Evolutionary conservation across 2,888 invertebrate species (phyloP).

Genomic region (Mongoloraphidia duomilia): DNA sequence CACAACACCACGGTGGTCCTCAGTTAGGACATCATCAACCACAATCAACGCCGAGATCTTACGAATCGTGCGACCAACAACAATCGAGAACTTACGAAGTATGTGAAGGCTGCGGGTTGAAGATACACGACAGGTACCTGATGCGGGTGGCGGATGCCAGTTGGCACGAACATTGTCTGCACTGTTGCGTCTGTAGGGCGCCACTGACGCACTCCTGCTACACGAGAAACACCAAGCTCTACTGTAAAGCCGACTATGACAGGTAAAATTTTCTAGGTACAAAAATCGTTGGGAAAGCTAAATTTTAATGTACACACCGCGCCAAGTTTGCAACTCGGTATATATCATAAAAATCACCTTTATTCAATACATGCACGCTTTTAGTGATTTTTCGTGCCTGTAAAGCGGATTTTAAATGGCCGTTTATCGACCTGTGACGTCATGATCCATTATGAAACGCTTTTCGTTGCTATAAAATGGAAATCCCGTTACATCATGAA

Average conservation of each 20-base stretch:
- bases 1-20: not conserved
- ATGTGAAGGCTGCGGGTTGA: constrained; percentile 89
- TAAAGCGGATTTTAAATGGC: too few relatives aligned
- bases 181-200: constrained; percentile 86
- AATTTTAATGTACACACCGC: not conserved
- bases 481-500: too few relatives aligned
- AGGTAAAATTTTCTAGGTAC: constrained; percentile 59
- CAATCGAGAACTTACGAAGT: constrained; percentile 63
- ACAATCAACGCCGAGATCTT: too few relatives aligned
- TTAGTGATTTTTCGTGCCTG: too few relatives aligned
- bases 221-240: constrained; percentile 83
- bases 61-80: too few relatives aligned
- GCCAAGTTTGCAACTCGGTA: not conserved
- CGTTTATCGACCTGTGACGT: too few relatives aligned
- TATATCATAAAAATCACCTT: not conserved
- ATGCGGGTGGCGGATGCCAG: constrained; percentile 88
- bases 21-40: too few relatives aligned
- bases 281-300: not conserved
- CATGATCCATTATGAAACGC: too few relatives aligned
- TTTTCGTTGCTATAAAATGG: too few relatives aligned
- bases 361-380: constrained; percentile 6
- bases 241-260: constrained; percentile 95
- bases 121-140: constrained; percentile 88
- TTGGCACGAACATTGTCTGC: constrained; percentile 94
- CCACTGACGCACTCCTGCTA: constrained; percentile 89